Evolutionary conservation across 2,797 vertebrate genomes (phyloP).

Genomic region (Gallinago stenura): DNA sequence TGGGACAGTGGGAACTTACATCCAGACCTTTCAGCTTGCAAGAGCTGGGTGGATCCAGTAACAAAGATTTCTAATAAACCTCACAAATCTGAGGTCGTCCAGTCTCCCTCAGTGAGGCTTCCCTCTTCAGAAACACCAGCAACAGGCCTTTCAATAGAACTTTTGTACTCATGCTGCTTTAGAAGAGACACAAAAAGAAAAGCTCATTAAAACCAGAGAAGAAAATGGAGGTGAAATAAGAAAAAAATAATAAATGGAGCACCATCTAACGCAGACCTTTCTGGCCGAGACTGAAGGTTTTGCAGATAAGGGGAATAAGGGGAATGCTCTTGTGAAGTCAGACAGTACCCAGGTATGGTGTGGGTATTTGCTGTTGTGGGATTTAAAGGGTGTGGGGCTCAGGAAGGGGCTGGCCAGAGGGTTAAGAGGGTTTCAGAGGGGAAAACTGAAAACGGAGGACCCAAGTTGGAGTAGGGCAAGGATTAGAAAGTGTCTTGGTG

Average conservation of each 20-base stretch:
- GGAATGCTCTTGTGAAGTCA: background rate
- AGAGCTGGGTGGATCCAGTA: background rate
- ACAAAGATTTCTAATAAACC: background rate
- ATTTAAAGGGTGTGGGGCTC: background rate
- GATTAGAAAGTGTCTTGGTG: background rate
- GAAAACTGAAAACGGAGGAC: background rate
- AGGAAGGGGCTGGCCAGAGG: background rate
- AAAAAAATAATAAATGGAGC: background rate
- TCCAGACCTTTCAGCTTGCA: background rate
- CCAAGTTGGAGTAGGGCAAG: background rate
- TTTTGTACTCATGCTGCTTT: background rate
- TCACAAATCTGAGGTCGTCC: background rate
- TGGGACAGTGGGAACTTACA: accelerated
- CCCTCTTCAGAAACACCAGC: background rate
- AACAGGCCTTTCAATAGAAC: background rate
- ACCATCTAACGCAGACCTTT: background rate
- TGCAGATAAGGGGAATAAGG: background rate
- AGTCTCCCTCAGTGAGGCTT: background rate
- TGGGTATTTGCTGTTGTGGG: background rate
- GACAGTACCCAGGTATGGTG: background rate
- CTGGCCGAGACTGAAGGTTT: background rate
- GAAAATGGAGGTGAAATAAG: background rate
- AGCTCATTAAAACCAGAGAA: background rate
- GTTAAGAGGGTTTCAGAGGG: background rate
- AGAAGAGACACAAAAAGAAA: background rate